Conservation (phyloP, 2,888 invertebrate species). For the Sympetrum striolatum region DNA sequence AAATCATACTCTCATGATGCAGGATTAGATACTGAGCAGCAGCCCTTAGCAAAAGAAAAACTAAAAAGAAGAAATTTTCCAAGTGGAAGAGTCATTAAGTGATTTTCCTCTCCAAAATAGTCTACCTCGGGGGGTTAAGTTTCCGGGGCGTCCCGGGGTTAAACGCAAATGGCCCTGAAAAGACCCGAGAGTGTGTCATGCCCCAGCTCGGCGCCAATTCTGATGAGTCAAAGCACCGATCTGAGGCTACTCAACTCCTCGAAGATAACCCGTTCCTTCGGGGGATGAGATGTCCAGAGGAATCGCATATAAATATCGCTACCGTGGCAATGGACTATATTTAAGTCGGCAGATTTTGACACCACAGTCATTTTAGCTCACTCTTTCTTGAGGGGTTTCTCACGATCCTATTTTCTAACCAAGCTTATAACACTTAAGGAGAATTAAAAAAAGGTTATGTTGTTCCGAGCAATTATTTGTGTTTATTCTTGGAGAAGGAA, state of each 20-base stretch:
- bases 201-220: background rate
- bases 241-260: slow-evolving; percentile 13
- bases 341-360: background rate
- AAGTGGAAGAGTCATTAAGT: background rate
- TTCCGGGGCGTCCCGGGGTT: background rate
- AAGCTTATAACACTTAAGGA: no score
- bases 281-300: background rate
- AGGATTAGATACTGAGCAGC: slow-evolving; percentile 2
- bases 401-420: background rate
- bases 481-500: no score
- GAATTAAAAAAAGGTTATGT: no score
- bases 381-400: background rate
- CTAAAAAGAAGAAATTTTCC: background rate
- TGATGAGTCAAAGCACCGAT: slow-evolving; percentile 2
- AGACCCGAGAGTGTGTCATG: slow-evolving; percentile 14
- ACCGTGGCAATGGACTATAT: background rate
- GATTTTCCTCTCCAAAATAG: slow-evolving; percentile 23
- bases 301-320: background rate
- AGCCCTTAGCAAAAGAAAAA: background rate
- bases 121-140: background rate
- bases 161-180: slow-evolving; percentile 23
- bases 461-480: no score
- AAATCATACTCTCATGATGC: background rate
- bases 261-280: slow-evolving; percentile 25
- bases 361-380: background rate